Evolutionary conservation across 2,113 vertebrate genomes (phyloP).

Genomic region (Ictalurus furcatus): DNA sequence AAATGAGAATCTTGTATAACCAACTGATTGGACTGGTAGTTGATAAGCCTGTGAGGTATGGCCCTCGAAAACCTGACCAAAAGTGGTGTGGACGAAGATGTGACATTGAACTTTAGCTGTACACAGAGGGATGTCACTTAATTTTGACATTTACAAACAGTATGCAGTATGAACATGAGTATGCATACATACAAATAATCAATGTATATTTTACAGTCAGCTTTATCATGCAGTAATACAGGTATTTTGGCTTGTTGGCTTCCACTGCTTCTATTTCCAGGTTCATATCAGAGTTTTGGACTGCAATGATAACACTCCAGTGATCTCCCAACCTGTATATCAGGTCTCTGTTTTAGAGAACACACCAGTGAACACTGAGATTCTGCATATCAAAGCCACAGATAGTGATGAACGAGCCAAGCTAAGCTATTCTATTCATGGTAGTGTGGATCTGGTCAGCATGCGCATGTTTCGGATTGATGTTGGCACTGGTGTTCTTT

Average conservation of each 20-base stretch:
- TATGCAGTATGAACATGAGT: background rate
- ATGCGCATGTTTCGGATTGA: constrained; percentile 91
- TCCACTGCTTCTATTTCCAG: constrained; percentile 62
- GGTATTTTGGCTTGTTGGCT: background rate
- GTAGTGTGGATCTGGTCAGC: constrained; percentile 87
- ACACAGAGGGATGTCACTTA: background rate
- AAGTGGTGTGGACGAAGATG: background rate
- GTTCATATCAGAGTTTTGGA: constrained; percentile 91
- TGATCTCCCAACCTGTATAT: constrained; percentile 87
- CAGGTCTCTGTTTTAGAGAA: constrained; percentile 90
- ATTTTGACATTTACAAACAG: background rate
- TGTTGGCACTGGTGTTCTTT: constrained; percentile 83
- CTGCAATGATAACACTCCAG: constrained; percentile 94
- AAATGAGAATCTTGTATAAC: background rate
- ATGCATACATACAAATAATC: background rate
- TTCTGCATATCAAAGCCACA: constrained; percentile 84
- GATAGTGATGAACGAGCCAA: constrained; percentile 89
- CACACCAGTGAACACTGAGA: constrained; percentile 83
- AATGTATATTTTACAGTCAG: background rate
- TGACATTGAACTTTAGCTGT: background rate
- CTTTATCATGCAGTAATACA: background rate
- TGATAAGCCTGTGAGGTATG: background rate
- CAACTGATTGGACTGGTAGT: background rate
- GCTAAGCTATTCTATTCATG: constrained; percentile 89
- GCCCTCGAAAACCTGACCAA: background rate